Evolutionary conservation across 2,113 vertebrate genomes (phyloP).

Genomic region (Rhinogobius similis): DNA sequence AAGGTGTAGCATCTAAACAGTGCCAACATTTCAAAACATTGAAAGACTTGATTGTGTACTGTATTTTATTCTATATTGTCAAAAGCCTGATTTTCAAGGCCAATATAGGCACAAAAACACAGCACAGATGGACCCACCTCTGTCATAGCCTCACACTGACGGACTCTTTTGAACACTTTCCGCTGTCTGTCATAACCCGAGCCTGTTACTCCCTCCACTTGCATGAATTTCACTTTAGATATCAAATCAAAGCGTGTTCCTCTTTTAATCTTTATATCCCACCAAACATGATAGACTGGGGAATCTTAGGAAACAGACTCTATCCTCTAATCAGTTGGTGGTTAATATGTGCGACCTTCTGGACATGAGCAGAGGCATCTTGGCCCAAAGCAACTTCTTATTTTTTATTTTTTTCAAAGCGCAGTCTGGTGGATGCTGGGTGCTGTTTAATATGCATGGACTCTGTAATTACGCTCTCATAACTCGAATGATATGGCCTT

Average conservation of each 20-base stretch:
- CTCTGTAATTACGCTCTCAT: slow-evolving; percentile 74
- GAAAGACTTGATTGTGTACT: no score
- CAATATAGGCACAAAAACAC: neutral
- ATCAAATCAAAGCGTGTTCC: slow-evolving; percentile 13
- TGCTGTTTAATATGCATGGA: slow-evolving; percentile 76
- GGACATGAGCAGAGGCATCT: slow-evolving; percentile 45
- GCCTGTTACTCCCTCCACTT: neutral
- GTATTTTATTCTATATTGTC: no score
- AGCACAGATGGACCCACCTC: slow-evolving; percentile 11
- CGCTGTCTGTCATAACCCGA: slow-evolving; percentile 9
- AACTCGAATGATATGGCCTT: slow-evolving; percentile 74
- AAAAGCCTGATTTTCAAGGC: no score
- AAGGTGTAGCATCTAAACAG: no score
- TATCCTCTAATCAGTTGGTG: slow-evolving; percentile 38
- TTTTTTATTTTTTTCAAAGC: slow-evolving; percentile 54
- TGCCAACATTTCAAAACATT: no score
- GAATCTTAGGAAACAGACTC: slow-evolving; percentile 24
- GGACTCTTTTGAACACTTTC: slow-evolving; percentile 20
- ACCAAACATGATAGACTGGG: slow-evolving; percentile 14
- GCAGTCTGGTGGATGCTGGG: slow-evolving; percentile 50
- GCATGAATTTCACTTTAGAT: slow-evolving; percentile 4
- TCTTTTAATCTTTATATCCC: slow-evolving; percentile 10
- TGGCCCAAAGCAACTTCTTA: slow-evolving; percentile 48
- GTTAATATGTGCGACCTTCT: slow-evolving; percentile 46
- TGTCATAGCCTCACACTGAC: slow-evolving; percentile 1